These are phyloP conservation scores for Aphidius gifuensis DNA, from an alignment of 1,140 invertebrate species.

Conservation along the genomic window DNA sequence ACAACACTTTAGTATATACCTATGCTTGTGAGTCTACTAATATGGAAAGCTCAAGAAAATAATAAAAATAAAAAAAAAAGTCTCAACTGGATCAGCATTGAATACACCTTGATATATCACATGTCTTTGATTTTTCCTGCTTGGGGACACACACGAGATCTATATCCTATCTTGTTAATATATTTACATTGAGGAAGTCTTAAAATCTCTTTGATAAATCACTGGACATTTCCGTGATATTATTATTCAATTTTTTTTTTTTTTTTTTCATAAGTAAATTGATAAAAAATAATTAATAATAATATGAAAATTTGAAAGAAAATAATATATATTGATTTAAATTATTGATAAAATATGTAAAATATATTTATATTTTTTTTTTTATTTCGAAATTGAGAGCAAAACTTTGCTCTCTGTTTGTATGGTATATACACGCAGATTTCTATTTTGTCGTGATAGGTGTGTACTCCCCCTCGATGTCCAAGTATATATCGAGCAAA, in stretches of 20 bases:
- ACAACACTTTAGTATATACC: slow-evolving; percentile 31
- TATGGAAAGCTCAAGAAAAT: slow-evolving; percentile 35
- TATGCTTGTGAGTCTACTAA: slow-evolving; percentile 44
- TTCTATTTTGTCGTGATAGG: slow-evolving; percentile 21
- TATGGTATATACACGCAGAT: slow-evolving; percentile 14
- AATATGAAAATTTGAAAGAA: neutral
- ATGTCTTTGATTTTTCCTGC: slow-evolving; percentile 28
- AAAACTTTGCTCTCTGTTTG: too few species aligned
- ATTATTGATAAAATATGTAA: neutral
- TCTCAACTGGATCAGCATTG: slow-evolving; percentile 42
- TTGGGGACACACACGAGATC: neutral
- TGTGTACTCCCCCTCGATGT: slow-evolving; percentile 7
- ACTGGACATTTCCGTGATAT: slow-evolving; percentile 19
- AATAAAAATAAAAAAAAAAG: slow-evolving; percentile 24
- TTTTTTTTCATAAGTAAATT: too few species aligned
- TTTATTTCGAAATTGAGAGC: too few species aligned
- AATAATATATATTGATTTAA: neutral
- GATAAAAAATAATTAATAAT: too few species aligned
- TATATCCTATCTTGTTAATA: slow-evolving; percentile 8
- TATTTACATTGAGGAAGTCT: slow-evolving; percentile 26
- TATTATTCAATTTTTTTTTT: neutral
- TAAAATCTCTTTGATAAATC: slow-evolving; percentile 20
- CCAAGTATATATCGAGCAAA: neutral
- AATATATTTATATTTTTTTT: too few species aligned
- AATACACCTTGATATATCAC: slow-evolving; percentile 18